These are phyloP conservation scores for Coleophora flavipennella DNA, from an alignment of 2,888 invertebrate species.

Conservation along the genomic window DNA sequence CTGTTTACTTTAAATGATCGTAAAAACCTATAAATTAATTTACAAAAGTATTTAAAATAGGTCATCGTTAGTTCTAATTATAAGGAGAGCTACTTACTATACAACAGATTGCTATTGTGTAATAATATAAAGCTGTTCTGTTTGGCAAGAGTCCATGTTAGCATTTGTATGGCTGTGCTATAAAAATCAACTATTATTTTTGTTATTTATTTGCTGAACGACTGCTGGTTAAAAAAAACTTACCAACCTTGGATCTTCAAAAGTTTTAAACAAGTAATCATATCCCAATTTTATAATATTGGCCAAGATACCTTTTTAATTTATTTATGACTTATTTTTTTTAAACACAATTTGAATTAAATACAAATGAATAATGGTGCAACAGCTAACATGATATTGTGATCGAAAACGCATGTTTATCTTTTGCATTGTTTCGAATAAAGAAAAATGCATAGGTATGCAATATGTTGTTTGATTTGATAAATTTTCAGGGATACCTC, in stretches of 20 bases:
- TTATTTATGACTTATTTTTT: slow-evolving; percentile 5
- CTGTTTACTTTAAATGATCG: no score
- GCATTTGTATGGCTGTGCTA: slow-evolving; percentile 57
- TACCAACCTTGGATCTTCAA: slow-evolving; percentile 25
- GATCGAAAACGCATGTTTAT: slow-evolving; percentile 47
- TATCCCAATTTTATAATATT: no score
- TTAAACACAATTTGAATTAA: slow-evolving; percentile 3
- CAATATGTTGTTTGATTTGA: slow-evolving; percentile 16
- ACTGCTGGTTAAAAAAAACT: slow-evolving; percentile 5
- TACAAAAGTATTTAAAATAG: slow-evolving; percentile 39
- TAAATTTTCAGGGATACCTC: slow-evolving; percentile 3
- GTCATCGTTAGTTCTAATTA: slow-evolving; percentile 33
- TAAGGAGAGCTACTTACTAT: slow-evolving; percentile 18
- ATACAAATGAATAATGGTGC: slow-evolving; percentile 21
- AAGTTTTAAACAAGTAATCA: no score
- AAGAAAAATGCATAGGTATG: slow-evolving; percentile 45
- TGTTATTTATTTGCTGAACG: slow-evolving; percentile 19
- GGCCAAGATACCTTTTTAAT: slow-evolving; percentile 5
- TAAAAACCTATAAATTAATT: slow-evolving; percentile 25
- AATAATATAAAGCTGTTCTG: slow-evolving; percentile 25
- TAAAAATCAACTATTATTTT: slow-evolving; percentile 30
- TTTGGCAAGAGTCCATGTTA: slow-evolving; percentile 42
- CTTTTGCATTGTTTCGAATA: slow-evolving; percentile 52
- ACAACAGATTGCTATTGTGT: slow-evolving; percentile 20
- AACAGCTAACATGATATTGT: slow-evolving; percentile 29